Evolutionary conservation across 2,888 invertebrate genomes (phyloP).

Genomic region (Eustalomyia histrio): DNA sequence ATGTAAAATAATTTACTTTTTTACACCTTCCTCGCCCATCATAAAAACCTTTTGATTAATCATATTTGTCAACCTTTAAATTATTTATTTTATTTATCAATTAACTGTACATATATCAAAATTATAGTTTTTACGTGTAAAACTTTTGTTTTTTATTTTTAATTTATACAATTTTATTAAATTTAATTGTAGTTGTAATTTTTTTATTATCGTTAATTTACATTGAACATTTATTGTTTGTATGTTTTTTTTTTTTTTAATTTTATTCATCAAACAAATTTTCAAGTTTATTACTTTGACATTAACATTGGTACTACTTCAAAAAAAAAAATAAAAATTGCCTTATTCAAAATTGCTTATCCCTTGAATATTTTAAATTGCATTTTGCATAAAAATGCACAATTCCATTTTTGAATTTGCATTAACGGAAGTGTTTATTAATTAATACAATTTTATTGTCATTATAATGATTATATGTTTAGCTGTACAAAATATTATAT

Average conservation of each 20-base stretch:
- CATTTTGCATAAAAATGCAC: not conserved
- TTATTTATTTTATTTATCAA: not conserved
- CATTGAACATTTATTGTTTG: conserved; percentile 14
- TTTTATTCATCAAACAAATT: not conserved
- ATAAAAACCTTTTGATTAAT: conserved; percentile 2
- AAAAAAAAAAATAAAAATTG: too few relatives aligned
- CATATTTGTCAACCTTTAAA: not conserved
- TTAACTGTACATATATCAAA: not conserved
- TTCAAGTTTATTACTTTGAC: conserved; percentile 61
- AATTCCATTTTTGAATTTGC: not conserved
- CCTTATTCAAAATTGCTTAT: conserved; percentile 9
- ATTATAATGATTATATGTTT: too few relatives aligned
- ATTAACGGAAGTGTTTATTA: not conserved
- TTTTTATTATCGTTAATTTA: not conserved
- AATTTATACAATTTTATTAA: conserved; percentile 16
- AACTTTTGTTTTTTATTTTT: not conserved
- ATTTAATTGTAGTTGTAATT: not conserved
- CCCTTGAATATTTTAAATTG: not conserved
- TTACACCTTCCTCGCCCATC: not conserved
- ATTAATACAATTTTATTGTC: not conserved
- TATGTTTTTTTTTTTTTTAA: not conserved
- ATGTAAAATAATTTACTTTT: not conserved
- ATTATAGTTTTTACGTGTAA: conserved; percentile 51
- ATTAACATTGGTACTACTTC: conserved; percentile 56
- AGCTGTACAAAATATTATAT: too few relatives aligned